Conservation (phyloP, 2,888 invertebrate genomes). For the Acronicta leporina region DNA sequence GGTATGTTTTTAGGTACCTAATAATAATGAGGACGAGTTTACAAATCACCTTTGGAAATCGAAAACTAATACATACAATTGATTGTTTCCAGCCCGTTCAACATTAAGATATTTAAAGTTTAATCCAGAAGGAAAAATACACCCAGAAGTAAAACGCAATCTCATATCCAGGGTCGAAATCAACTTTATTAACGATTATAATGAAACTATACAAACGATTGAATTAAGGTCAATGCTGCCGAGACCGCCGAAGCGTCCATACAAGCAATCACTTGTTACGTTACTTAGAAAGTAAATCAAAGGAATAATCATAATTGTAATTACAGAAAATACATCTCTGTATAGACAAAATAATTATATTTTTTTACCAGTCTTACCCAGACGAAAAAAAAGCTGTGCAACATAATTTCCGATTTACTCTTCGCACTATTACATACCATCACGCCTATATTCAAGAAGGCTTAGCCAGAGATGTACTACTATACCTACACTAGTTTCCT, state of each 20-base stretch:
- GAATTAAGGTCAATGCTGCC: constrained; percentile 14
- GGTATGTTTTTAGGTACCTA: too few species aligned
- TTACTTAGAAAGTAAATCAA: background rate
- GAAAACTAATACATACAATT: background rate
- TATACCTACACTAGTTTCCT: too few species aligned
- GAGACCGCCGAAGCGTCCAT: background rate
- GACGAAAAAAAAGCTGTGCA: too few species aligned
- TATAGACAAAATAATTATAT: background rate
- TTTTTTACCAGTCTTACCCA: background rate
- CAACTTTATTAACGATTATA: constrained; percentile 30
- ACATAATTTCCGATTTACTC: too few species aligned
- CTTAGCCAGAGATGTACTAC: too few species aligned
- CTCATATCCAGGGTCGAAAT: constrained; percentile 25
- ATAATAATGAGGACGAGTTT: too few species aligned
- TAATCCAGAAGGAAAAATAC: background rate
- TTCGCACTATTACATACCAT: too few species aligned
- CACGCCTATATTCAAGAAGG: too few species aligned
- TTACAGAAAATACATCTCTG: background rate
- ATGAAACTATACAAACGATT: constrained; percentile 28
- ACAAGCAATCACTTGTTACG: background rate
- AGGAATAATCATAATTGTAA: background rate
- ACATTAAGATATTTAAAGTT: background rate
- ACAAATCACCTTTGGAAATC: too few species aligned
- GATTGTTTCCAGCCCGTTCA: background rate
- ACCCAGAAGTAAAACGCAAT: background rate